Percentiles rank a stretch among this genome's conserved stretches.
Evolutionary conservation across 2,888 invertebrate genomes (phyloP).

Genomic region (Lasioglossum morio): DNA sequence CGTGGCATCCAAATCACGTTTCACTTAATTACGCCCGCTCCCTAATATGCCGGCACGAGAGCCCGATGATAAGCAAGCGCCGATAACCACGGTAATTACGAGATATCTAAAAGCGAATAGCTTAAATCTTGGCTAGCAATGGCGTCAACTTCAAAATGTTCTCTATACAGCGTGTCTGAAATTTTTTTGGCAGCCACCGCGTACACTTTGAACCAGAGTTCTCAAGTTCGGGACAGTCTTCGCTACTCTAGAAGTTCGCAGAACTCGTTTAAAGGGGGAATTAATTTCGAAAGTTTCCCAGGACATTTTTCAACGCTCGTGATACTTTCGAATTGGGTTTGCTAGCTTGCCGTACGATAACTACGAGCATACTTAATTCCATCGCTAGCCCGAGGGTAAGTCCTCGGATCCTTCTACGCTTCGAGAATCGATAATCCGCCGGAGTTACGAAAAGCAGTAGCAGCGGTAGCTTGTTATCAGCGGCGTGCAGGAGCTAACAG

Average conservation of each 20-base stretch:
- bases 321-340: background rate
- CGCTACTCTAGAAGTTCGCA: background rate
- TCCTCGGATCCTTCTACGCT: background rate
- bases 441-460: constrained; percentile 26
- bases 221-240: background rate
- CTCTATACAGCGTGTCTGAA: background rate
- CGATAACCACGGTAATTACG: background rate
- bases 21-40: background rate
- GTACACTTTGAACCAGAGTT: background rate
- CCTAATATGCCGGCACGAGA: background rate
- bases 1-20: background rate
- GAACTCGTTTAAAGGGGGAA: background rate
- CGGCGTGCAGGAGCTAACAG: constrained; percentile 5
- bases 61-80: constrained; percentile 2
- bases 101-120: constrained; percentile 7
- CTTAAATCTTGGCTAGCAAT: background rate
- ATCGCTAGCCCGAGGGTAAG: background rate
- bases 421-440: constrained; percentile 27
- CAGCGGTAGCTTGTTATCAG: constrained; percentile 27
- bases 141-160: background rate
- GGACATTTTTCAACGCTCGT: background rate
- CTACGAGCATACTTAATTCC: background rate
- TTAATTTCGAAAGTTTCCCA: background rate
- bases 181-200: background rate
- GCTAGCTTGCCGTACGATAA: background rate